A percentile compares a stretch with the other conserved stretches of the same genome.
These are phyloP conservation scores for Coenonympha arcania DNA, from an alignment of 2,888 invertebrate species.

Conservation along the genomic window DNA sequence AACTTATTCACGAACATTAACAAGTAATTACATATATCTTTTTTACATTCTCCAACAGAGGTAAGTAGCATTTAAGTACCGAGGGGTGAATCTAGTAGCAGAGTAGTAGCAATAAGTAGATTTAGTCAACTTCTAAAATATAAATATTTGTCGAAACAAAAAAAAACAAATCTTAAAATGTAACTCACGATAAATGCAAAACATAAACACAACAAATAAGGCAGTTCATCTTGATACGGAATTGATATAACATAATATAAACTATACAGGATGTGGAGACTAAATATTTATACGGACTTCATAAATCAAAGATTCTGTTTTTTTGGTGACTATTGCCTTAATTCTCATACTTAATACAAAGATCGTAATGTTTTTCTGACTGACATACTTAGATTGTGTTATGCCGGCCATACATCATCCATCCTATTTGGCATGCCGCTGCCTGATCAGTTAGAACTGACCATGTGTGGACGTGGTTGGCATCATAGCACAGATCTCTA, in stretches of 20 bases:
- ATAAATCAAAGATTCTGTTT: too few species aligned
- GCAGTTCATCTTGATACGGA: conserved; percentile 8
- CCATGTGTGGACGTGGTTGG: too few species aligned
- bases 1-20: conserved; percentile 35
- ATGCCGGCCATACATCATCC: too few species aligned
- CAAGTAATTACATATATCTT: conserved; percentile 33
- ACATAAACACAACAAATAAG: conserved; percentile 21
- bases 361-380: too few species aligned
- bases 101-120: background rate
- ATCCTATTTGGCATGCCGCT: too few species aligned
- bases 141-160: conserved; percentile 3
- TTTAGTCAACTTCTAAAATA: background rate
- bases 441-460: too few species aligned
- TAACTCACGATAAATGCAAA: conserved; percentile 23
- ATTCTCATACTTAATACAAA: too few species aligned
- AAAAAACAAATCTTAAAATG: conserved; percentile 2
- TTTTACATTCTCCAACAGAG: conserved; percentile 35
- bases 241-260: conserved; percentile 9
- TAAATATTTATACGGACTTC: too few species aligned
- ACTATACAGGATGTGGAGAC: background rate
- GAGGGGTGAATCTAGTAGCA: conserved; percentile 20
- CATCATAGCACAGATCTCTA: too few species aligned
- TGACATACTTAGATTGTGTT: too few species aligned
- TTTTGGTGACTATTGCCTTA: too few species aligned
- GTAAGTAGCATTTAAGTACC: conserved; percentile 45